These are phyloP conservation scores for Lingula anatina DNA, from an alignment of 2,888 invertebrate species.

Conservation along the genomic window DNA sequence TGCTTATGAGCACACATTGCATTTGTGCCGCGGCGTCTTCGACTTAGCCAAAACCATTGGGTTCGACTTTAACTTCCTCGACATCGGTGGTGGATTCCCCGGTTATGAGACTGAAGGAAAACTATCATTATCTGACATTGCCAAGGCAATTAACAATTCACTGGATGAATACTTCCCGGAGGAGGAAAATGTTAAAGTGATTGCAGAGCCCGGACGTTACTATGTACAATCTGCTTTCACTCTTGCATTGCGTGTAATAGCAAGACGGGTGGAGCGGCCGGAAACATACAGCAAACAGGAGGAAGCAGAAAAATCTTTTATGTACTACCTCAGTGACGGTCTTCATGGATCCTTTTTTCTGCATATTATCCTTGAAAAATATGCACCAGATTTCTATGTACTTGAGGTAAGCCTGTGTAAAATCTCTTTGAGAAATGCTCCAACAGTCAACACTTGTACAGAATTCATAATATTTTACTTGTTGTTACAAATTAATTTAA, in stretches of 20 bases:
- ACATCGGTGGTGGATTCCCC: constrained; percentile 80
- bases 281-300: too few relatives aligned
- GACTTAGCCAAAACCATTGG: constrained; percentile 66
- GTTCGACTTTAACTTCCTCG: constrained; percentile 68
- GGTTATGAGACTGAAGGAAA: too few relatives aligned
- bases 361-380: too few relatives aligned
- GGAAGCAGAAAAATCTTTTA: too few relatives aligned
- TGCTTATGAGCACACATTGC: constrained; percentile 72
- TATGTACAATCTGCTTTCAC: constrained; percentile 95
- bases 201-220: constrained; percentile 95
- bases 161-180: constrained; percentile 79
- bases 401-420: too few relatives aligned
- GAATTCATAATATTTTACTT: too few relatives aligned
- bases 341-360: too few relatives aligned
- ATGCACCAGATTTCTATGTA: too few relatives aligned
- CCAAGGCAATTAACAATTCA: constrained; percentile 72
- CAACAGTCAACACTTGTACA: too few relatives aligned
- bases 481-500: too few relatives aligned
- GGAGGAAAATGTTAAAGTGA: constrained; percentile 67
- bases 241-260: constrained; percentile 80
- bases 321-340: too few relatives aligned
- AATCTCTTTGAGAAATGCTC: too few relatives aligned
- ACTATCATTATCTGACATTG: constrained; percentile 66
- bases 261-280: constrained; percentile 67
- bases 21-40: constrained; percentile 66